Evolutionary conservation across 2,797 vertebrate species (phyloP), one percentile per base, ranked within the genome.

Genomic region (Glyptemys insculpta): DNA sequence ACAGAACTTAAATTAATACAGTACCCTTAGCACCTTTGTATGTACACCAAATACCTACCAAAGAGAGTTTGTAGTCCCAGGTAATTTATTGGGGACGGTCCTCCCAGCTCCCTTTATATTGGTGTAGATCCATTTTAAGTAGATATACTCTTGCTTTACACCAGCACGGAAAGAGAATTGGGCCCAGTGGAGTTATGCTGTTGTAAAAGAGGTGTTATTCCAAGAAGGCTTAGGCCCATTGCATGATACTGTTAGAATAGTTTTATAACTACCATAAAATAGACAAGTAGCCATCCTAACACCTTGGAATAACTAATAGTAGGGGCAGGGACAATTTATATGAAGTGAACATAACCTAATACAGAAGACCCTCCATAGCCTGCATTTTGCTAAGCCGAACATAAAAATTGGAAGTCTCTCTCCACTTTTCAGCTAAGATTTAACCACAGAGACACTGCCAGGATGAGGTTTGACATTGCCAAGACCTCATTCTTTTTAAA

Each of bases 201-300:
- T 10, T 3, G 81, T 0, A 0, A 68, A 91, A 81, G 53, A 0
- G 62, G 4, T 23, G 0, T 78, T 53, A 81, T 50, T 91, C 78
- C 29, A 50, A 54, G 41, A 88, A 86, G 62, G 56, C 95, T 83
- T 2, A 83, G 76, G 47, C 62, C 88, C 86, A 57, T 29, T 18
- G 47, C 88, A 91, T 85, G 79, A 53, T 21, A 50, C 54, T 85
- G 47, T 41, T 53, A 89, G 12, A 91, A 65, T 57, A 96, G 81
- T 83, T 85, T 68, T 90, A 44, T 91, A 91, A 68, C 81, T 95
- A 89, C 92, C 88, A 90, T 95, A 91, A 97, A 97, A 94, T 81
- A 95, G 81, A 97, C n/a, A 79, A 76, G 90, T 37, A 85, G 54
- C 76, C 83, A 31, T 56, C 23, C 68, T 94, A 91, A 95, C 4